Conservation (phyloP, 1,140 invertebrate species). For the Leptinotarsa lineolata region DNA sequence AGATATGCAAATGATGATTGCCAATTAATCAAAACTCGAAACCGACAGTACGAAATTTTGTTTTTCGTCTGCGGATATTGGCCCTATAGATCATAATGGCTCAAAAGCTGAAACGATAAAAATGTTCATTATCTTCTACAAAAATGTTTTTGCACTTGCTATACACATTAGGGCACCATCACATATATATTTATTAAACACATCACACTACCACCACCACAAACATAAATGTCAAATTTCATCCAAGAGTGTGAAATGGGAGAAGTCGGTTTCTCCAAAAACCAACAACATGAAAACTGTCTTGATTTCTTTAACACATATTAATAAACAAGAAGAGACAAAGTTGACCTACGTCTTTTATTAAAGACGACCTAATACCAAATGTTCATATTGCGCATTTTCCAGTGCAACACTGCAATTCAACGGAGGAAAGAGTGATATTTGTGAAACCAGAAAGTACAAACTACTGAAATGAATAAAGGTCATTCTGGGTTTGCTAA, state of each 20-base stretch:
- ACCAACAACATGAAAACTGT: background rate
- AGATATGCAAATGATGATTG: conserved; percentile 29
- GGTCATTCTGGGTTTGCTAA: no score
- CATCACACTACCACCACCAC: conserved; percentile 10
- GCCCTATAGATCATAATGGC: conserved; percentile 27
- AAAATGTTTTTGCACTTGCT: background rate
- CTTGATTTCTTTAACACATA: background rate
- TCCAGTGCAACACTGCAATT: background rate
- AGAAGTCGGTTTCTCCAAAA: background rate
- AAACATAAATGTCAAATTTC: conserved; percentile 23
- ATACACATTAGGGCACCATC: conserved; percentile 12
- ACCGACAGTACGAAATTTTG: conserved; percentile 32
- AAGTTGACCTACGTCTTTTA: no score
- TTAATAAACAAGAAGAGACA: background rate
- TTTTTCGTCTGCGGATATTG: conserved; percentile 29
- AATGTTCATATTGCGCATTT: background rate
- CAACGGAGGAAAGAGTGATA: no score
- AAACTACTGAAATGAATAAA: no score
- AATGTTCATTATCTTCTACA: conserved; percentile 25
- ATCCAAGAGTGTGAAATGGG: background rate
- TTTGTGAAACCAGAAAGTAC: no score
- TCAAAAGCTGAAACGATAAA: conserved; percentile 14
- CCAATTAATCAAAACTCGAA: conserved; percentile 19
- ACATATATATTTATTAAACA: conserved; percentile 15
- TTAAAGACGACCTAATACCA: background rate